Evolutionary conservation across 1,140 invertebrate genomes (phyloP).

Genomic region (Macrobrachium nipponense): DNA sequence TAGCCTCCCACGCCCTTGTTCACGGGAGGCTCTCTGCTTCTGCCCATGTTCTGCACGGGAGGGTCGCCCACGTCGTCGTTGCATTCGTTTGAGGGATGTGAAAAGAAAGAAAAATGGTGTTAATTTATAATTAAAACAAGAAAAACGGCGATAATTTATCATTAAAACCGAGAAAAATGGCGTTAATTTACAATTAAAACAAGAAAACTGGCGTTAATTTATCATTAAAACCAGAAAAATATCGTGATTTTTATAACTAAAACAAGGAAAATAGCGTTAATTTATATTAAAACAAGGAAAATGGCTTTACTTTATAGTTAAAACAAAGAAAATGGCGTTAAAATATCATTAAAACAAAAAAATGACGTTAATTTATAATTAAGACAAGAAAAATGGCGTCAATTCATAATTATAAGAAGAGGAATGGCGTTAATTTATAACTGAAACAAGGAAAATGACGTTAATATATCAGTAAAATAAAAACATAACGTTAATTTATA

Average conservation of each 20-base stretch:
- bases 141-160: neutral
- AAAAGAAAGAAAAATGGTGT: slow-evolving; percentile 16
- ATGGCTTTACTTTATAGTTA: no score
- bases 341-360: neutral
- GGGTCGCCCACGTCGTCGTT: neutral
- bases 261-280: slow-evolving; percentile 16
- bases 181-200: neutral
- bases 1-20: slow-evolving; percentile 43
- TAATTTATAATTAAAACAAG: slow-evolving; percentile 4
- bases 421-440: neutral
- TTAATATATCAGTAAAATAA: neutral
- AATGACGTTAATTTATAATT: neutral
- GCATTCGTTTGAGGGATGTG: neutral
- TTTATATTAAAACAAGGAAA: neutral
- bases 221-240: no score
- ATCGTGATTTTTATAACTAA: neutral
- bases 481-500: neutral
- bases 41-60: slow-evolving; percentile 21
- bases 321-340: slow-evolving; percentile 16
- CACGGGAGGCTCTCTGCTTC: neutral
- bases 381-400: slow-evolving; percentile 12
- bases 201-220: slow-evolving; percentile 7
- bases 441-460: slow-evolving; percentile 8
- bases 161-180: slow-evolving; percentile 19
- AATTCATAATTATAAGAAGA: slow-evolving; percentile 3